Evolutionary conservation across 1,140 invertebrate species (phyloP).

Genomic region (Atta cephalotes): DNA sequence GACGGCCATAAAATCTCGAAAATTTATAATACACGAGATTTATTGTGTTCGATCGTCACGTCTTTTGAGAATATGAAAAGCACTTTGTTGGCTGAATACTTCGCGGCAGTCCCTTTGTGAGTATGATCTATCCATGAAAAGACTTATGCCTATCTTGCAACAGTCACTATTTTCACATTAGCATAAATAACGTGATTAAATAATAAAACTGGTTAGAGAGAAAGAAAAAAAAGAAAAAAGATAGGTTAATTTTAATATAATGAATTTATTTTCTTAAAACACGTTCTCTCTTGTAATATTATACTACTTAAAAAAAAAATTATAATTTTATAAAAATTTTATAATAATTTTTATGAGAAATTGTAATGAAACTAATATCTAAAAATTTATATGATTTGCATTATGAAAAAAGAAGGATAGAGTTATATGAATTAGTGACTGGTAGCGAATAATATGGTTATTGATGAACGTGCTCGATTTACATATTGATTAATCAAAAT

Average conservation of each 20-base stretch:
- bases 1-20: conserved; percentile 37
- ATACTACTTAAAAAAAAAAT: not conserved
- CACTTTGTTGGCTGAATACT: conserved; percentile 46
- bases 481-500: not conserved
- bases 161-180: conserved; percentile 25
- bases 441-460: not conserved
- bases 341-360: not conserved
- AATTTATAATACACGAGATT: conserved; percentile 60
- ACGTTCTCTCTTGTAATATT: not conserved
- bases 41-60: conserved; percentile 53
- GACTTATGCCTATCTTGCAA: conserved; percentile 24
- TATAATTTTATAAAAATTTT: not conserved
- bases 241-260: not conserved
- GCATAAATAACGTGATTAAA: conserved; percentile 3
- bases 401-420: not conserved
- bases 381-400: not conserved
- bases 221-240: not conserved
- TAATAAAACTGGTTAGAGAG: not conserved
- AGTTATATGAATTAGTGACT: not conserved
- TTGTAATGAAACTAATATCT: not conserved
- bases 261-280: not conserved
- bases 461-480: not conserved
- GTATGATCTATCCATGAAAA: conserved; percentile 32
- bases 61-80: conserved; percentile 46
- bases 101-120: conserved; percentile 47